phyloP scores from a whole-genome alignment of 2,888 invertebrate species.

The Embidobia sp. region DNA sequence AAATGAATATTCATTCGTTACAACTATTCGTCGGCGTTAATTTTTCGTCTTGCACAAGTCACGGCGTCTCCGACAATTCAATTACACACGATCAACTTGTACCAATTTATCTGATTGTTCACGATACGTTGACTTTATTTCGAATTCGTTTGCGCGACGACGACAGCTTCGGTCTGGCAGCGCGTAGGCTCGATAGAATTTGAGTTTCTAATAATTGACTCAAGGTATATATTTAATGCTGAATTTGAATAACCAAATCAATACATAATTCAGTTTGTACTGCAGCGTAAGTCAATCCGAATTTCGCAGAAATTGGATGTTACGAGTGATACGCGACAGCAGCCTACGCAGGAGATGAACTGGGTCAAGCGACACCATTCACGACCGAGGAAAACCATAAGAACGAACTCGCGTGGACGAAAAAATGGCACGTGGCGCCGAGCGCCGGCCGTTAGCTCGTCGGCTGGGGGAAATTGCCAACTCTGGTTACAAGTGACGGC shows the following conservation, averaged over 20 bases:
- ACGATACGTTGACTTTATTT: conserved; percentile 50
- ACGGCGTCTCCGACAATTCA: no score
- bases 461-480: conserved; percentile 60
- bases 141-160: no score
- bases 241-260: conserved; percentile 20
- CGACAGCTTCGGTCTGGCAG: no score
- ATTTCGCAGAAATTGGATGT: conserved; percentile 31
- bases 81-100: no score
- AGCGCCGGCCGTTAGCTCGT: conserved; percentile 32
- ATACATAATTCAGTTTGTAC: conserved; percentile 27
- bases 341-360: conserved; percentile 10
- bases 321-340: conserved; percentile 4
- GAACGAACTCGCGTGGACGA: not conserved
- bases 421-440: conserved; percentile 15
- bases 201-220: conserved; percentile 13
- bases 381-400: conserved; percentile 1
- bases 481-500: conserved; percentile 70
- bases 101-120: conserved; percentile 34
- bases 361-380: conserved; percentile 9
- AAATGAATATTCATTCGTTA: conserved; percentile 3
- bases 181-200: conserved; percentile 27
- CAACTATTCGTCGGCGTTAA: no score
- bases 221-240: conserved; percentile 24
- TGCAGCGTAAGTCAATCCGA: conserved; percentile 8
- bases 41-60: no score